Conservation (phyloP, 2,888 invertebrate species). For the Oligia strigilis region DNA sequence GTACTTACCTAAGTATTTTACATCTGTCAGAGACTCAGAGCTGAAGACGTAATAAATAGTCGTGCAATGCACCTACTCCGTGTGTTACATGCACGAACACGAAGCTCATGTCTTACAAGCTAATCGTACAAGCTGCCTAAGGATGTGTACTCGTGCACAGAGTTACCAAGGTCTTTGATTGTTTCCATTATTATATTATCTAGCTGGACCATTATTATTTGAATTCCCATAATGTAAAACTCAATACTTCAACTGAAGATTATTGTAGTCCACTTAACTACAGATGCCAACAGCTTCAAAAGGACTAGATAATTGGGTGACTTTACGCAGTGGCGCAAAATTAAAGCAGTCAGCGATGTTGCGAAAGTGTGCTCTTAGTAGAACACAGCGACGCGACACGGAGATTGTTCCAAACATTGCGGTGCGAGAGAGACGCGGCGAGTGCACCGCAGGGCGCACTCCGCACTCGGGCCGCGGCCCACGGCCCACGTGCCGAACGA, state of each 20-base stretch:
- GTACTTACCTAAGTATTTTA: conserved; percentile 6
- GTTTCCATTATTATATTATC: conserved; percentile 52
- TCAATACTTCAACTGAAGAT: conserved; percentile 16
- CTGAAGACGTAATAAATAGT: conserved; percentile 53
- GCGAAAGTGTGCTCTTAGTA: conserved; percentile 69
- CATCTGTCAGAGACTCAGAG: conserved; percentile 31
- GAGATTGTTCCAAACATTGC: conserved; percentile 70
- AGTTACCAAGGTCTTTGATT: conserved; percentile 61
- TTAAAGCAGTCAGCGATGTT: conserved; percentile 64
- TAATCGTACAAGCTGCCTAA: conserved; percentile 57
- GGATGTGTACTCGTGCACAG: conserved; percentile 55
- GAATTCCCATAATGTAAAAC: neutral
- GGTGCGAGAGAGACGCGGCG: conserved; percentile 73
- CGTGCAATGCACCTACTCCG: conserved; percentile 39
- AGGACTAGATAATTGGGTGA: conserved; percentile 57
- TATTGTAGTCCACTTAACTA: conserved; percentile 7
- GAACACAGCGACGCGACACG: conserved; percentile 65
- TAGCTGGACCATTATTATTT: conserved; percentile 4
- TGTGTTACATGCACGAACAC: conserved; percentile 64
- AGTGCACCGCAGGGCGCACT: conserved; percentile 58
- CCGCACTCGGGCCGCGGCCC: conserved; percentile 54
- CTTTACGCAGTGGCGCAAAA: conserved; percentile 66
- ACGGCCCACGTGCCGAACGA: conserved; percentile 76
- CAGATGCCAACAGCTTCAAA: conserved; percentile 32
- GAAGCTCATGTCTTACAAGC: conserved; percentile 61